phyloP scores from a whole-genome alignment of 2,797 vertebrate genomes.

The Neolamprologus multifasciatus region DNA sequence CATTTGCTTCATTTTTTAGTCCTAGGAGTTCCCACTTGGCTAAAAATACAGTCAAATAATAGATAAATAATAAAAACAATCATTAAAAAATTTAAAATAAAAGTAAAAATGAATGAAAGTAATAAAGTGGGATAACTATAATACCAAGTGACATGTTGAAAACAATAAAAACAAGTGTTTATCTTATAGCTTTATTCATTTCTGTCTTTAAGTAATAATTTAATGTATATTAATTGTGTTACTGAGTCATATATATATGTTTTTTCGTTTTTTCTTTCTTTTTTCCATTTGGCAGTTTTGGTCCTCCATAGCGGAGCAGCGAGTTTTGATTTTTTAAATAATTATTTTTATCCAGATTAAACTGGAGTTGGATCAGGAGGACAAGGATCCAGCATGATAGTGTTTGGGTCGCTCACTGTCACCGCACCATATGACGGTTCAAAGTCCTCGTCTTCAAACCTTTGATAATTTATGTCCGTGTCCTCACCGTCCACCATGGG shows the following conservation, averaged over 20 bases:
- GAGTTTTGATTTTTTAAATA: rapidly evolving
- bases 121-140: neutral
- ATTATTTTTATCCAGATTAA: constrained; percentile 18
- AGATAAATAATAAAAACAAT: neutral
- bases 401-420: constrained; percentile 73
- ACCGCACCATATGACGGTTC: constrained; percentile 88
- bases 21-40: neutral
- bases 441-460: constrained; percentile 86
- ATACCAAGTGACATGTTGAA: neutral
- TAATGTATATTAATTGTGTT: neutral
- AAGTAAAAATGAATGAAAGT: neutral
- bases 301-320: rapidly evolving
- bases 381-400: constrained; percentile 75
- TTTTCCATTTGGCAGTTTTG: neutral
- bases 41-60: neutral
- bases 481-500: constrained; percentile 71
- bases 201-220: neutral
- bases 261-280: neutral
- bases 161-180: neutral
- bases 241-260: neutral
- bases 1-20: neutral
- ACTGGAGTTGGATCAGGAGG: constrained; percentile 71
- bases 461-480: constrained; percentile 86
- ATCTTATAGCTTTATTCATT: neutral
- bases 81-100: neutral